Conservation (phyloP, 2,888 invertebrate species). For the Abrostola triplasia region DNA sequence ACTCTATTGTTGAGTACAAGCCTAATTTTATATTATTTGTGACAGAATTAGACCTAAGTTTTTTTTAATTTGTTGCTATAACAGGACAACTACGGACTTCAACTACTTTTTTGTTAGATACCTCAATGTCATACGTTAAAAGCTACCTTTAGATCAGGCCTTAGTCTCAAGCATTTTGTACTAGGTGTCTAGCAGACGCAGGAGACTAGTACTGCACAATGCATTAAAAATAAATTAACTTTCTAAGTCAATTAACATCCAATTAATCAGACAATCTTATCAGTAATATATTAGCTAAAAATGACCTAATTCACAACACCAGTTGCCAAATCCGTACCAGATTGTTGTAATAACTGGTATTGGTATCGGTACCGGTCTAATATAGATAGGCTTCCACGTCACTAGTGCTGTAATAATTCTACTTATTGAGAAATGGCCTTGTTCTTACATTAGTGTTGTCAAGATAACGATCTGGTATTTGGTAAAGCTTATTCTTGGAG, state of each 20-base stretch:
- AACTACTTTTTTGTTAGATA: too few species aligned
- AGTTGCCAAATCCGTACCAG: slow-evolving; percentile 53
- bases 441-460: slow-evolving; percentile 43
- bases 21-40: too few species aligned
- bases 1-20: too few species aligned
- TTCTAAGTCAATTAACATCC: slow-evolving; percentile 38
- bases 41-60: too few species aligned
- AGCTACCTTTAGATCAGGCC: too few species aligned
- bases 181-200: too few species aligned
- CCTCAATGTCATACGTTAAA: too few species aligned
- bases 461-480: slow-evolving; percentile 43
- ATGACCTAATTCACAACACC: slow-evolving; percentile 36
- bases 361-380: slow-evolving; percentile 41
- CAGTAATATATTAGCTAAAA: slow-evolving; percentile 28
- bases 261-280: slow-evolving; percentile 16
- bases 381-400: slow-evolving; percentile 57
- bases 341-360: slow-evolving; percentile 56
- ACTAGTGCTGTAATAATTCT: slow-evolving; percentile 40
- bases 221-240: too few species aligned
- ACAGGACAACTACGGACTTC: too few species aligned
- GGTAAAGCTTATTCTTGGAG: not conserved
- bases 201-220: too few species aligned
- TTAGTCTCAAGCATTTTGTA: too few species aligned
- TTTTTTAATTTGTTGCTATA: too few species aligned
- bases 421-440: slow-evolving; percentile 50